phyloP scores from a whole-genome alignment of 1,140 invertebrate genomes.

The Solen grandis region DNA sequence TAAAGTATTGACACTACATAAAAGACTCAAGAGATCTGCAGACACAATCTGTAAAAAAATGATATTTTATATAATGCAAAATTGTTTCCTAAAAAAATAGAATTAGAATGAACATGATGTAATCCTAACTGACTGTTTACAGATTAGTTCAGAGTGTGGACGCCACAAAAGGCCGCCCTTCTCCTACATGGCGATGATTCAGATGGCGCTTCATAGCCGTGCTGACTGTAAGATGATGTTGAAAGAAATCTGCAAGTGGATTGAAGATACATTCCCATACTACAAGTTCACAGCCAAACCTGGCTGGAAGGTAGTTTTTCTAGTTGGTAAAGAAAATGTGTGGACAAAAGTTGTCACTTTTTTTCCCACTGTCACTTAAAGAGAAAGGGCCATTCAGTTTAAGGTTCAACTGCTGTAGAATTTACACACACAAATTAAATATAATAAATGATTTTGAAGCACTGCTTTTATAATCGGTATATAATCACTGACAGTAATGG shows the following conservation, averaged over 20 bases:
- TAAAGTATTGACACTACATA: no score
- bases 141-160: constrained; percentile 69
- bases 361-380: background rate
- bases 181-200: constrained; percentile 87
- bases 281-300: constrained; percentile 85
- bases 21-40: no score
- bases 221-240: constrained; percentile 81
- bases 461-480: no score
- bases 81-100: no score
- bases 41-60: no score
- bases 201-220: constrained; percentile 86
- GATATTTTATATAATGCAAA: no score
- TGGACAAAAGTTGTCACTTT: background rate
- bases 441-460: no score
- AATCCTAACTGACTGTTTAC: no score
- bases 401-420: constrained; percentile 1
- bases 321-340: background rate
- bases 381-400: no score
- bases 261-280: constrained; percentile 81
- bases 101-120: no score
- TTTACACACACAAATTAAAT: background rate
- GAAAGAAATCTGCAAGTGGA: constrained; percentile 82
- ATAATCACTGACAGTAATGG: no score
- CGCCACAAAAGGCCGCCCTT: constrained; percentile 82
- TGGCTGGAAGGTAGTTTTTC: constrained; percentile 85